Conservation (phyloP, 2,797 vertebrate species). For the Crenuchus spilurus region DNA sequence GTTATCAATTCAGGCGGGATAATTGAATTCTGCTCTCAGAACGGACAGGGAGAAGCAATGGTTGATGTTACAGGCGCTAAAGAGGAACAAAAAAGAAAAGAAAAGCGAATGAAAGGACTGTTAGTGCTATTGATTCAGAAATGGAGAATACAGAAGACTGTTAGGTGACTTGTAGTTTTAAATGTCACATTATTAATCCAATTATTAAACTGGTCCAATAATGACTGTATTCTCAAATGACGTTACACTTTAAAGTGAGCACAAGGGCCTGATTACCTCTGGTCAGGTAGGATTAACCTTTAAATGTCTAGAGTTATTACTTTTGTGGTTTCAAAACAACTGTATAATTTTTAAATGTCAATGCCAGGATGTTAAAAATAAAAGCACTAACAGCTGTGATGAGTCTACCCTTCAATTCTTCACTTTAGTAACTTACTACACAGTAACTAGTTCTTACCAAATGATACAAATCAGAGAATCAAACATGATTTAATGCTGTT, state of each 20-base stretch:
- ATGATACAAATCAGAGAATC: too few species aligned
- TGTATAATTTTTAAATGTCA: too few species aligned
- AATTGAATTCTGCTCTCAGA: slow-evolving; percentile 67
- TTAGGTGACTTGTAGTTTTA: slow-evolving; percentile 20
- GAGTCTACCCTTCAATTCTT: too few species aligned
- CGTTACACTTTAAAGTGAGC: neutral
- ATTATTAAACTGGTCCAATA: neutral
- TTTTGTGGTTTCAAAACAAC: too few species aligned
- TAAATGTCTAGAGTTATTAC: neutral
- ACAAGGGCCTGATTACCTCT: neutral
- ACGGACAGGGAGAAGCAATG: slow-evolving; percentile 53
- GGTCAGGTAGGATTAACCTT: neutral
- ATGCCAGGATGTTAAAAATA: too few species aligned
- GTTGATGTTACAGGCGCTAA: slow-evolving; percentile 39
- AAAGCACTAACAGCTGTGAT: too few species aligned
- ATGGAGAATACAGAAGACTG: slow-evolving; percentile 37
- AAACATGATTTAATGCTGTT: too few species aligned
- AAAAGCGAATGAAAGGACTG: slow-evolving; percentile 42
- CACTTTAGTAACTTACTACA: too few species aligned
- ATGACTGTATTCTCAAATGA: slow-evolving; percentile 14
- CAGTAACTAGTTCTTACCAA: too few species aligned
- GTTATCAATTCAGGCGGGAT: slow-evolving; percentile 67
- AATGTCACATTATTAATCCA: slow-evolving; percentile 20
- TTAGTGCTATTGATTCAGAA: slow-evolving; percentile 50
- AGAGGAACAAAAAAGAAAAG: slow-evolving; percentile 33